Conservation (phyloP, 2,888 invertebrate genomes). For the Operophtera brumata region DNA sequence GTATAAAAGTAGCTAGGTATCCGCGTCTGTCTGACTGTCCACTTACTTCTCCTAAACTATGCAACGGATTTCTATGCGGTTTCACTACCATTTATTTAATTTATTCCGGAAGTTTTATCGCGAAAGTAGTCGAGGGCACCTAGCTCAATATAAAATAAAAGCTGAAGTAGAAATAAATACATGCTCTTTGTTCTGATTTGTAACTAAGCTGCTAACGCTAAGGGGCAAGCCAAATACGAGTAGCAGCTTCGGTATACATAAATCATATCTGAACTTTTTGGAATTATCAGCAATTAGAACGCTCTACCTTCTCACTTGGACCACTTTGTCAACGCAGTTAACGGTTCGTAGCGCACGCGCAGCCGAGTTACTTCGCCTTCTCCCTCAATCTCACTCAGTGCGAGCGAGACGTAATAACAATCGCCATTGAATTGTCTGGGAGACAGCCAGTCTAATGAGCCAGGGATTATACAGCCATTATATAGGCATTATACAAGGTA, state of each 20-base stretch:
- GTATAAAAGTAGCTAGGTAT: too few species aligned
- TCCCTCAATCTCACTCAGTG: conserved; percentile 32
- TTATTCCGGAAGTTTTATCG: too few species aligned
- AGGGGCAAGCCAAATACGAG: background rate
- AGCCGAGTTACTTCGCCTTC: conserved; percentile 34
- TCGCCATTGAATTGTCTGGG: conserved; percentile 62
- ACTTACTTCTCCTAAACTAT: too few species aligned
- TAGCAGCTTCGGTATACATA: background rate
- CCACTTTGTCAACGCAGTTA: conserved; percentile 44
- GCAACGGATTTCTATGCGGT: too few species aligned
- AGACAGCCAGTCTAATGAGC: conserved; percentile 49
- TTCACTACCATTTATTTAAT: too few species aligned
- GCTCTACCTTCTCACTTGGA: conserved; percentile 8
- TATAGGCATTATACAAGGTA: conserved; percentile 21
- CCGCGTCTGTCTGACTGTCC: too few species aligned
- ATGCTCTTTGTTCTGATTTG: background rate
- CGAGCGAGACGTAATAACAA: conserved; percentile 55
- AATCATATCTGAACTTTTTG: background rate
- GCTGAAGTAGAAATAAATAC: too few species aligned
- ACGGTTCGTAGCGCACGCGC: conserved; percentile 61
- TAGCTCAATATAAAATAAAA: too few species aligned
- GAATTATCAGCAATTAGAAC: background rate
- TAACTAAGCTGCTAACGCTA: too few species aligned
- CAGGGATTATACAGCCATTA: conserved; percentile 33
- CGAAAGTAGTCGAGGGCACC: too few species aligned